phyloP scores from a whole-genome alignment of 2,888 invertebrate species.

The Syritta pipiens region DNA sequence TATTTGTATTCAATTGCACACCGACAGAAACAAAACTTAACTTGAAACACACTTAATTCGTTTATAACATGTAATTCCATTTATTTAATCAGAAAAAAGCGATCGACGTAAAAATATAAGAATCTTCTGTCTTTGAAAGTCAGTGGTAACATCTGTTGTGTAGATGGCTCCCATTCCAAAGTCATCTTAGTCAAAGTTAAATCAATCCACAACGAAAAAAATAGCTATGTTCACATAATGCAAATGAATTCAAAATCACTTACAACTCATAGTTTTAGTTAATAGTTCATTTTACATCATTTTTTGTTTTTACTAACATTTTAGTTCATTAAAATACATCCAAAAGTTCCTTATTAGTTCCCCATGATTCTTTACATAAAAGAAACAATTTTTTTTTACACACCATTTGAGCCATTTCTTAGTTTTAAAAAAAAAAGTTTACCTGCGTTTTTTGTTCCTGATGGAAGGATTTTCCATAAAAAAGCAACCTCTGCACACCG shows the following conservation, averaged over 20 bases:
- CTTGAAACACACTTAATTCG: too few species aligned
- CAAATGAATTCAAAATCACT: slow-evolving; percentile 32
- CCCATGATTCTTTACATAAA: slow-evolving; percentile 68
- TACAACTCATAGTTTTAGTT: neutral
- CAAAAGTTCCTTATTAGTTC: slow-evolving; percentile 78
- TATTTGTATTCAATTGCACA: too few species aligned
- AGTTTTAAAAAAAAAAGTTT: slow-evolving; percentile 36
- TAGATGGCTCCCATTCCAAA: neutral
- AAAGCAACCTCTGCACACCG: slow-evolving; percentile 14
- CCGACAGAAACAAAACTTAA: too few species aligned
- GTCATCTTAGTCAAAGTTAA: too few species aligned
- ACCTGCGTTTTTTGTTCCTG: slow-evolving; percentile 65
- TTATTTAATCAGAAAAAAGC: too few species aligned
- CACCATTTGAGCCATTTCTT: slow-evolving; percentile 59
- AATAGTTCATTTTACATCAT: slow-evolving; percentile 12
- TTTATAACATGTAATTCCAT: too few species aligned
- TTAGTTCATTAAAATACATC: slow-evolving; percentile 66
- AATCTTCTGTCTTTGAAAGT: too few species aligned
- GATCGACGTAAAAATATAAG: too few species aligned
- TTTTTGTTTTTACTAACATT: slow-evolving; percentile 32
- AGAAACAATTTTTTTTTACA: slow-evolving; percentile 12
- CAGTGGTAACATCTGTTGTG: too few species aligned
- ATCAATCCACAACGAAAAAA: too few species aligned
- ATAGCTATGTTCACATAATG: too few species aligned
- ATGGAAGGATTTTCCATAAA: slow-evolving; percentile 53